phyloP scores from a whole-genome alignment of 2,888 invertebrate species.

The Vanessa cardui region DNA sequence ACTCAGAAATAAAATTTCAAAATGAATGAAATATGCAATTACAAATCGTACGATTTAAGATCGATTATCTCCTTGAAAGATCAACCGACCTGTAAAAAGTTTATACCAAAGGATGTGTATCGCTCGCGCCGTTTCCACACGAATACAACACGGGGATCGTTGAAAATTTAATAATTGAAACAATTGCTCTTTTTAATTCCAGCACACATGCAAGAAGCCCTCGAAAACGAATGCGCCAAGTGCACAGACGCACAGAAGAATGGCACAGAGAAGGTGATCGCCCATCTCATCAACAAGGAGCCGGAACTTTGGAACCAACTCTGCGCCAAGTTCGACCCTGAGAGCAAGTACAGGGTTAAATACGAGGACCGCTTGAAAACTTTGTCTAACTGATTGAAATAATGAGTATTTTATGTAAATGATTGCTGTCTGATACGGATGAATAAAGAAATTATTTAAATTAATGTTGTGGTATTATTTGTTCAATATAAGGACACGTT shows the following conservation, averaged over 20 bases:
- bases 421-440: neutral
- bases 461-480: neutral
- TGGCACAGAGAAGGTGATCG: conserved; percentile 50
- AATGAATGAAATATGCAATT: no score
- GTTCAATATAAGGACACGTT: neutral
- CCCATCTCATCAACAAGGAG: conserved; percentile 55
- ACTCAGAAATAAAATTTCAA: no score
- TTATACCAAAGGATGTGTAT: no score
- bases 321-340: conserved; percentile 64
- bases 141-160: no score
- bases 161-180: no score
- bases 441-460: conserved; percentile 17
- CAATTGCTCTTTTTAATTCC: conserved; percentile 23
- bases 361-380: conserved; percentile 56
- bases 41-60: no score
- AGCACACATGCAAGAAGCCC: conserved; percentile 61
- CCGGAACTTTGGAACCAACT: conserved; percentile 61
- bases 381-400: conserved; percentile 1
- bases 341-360: conserved; percentile 53
- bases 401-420: neutral
- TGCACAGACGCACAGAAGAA: conserved; percentile 53
- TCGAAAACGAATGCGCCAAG: conserved; percentile 56
- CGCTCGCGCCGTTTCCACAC: no score
- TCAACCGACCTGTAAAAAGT: no score
- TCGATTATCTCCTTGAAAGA: no score